Conservation (phyloP, 1,140 invertebrate genomes). For the Tribolium madens region DNA sequence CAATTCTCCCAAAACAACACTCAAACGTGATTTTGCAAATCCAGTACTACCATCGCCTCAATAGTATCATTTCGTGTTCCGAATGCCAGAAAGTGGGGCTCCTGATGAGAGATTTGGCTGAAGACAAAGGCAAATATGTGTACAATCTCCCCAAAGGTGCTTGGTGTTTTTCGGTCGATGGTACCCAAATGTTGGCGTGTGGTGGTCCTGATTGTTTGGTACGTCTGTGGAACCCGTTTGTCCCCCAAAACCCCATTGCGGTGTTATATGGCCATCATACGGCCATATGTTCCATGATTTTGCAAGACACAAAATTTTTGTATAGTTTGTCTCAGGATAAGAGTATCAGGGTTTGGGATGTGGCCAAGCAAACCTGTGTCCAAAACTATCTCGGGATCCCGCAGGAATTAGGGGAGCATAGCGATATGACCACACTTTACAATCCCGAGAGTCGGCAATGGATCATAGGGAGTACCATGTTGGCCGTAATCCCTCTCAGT, state of each 20-base stretch:
- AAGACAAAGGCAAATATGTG: conserved; percentile 52
- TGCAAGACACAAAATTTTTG: conserved; percentile 69
- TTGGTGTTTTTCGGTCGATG: conserved; percentile 71
- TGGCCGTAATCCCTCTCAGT: conserved; percentile 72
- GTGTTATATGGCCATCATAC: conserved; percentile 78
- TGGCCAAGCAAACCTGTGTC: conserved; percentile 70
- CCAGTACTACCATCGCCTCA: conserved; percentile 68
- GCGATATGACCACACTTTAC: conserved; percentile 72
- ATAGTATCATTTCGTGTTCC: conserved; percentile 67
- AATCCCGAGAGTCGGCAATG: conserved; percentile 74
- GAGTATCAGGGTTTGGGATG: conserved; percentile 79
- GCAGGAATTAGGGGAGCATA: conserved; percentile 70
- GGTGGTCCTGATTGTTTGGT: conserved; percentile 80
- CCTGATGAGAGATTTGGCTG: conserved; percentile 60
- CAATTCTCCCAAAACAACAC: conserved; percentile 71
- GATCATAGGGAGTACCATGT: conserved; percentile 72
- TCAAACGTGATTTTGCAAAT: conserved; percentile 72
- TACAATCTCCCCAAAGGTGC: conserved; percentile 66
- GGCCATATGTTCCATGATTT: conserved; percentile 74
- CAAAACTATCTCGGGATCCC: conserved; percentile 76
- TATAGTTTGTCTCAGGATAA: conserved; percentile 76
- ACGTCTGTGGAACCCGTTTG: conserved; percentile 82
- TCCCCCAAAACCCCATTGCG: conserved; percentile 72
- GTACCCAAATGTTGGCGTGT: conserved; percentile 73
- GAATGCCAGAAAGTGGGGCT: conserved; percentile 65